These are phyloP conservation scores for Sciaenops ocellatus DNA, from an alignment of 2,797 vertebrate species.

Conservation along the genomic window DNA sequence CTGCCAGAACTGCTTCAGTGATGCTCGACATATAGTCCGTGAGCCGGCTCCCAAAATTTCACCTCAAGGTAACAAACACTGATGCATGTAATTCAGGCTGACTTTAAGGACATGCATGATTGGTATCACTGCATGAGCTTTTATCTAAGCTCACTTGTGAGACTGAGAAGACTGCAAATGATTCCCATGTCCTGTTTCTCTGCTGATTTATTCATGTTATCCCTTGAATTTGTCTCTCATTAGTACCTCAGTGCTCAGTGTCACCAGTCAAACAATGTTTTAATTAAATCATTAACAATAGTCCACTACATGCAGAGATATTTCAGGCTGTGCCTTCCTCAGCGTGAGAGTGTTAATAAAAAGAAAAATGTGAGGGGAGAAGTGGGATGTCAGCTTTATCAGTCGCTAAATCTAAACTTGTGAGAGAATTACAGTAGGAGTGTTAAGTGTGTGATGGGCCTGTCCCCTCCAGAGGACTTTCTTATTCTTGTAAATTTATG, in stretches of 20 bases:
- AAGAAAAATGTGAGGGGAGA: not conserved
- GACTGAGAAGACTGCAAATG: not conserved
- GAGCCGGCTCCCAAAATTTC: no score
- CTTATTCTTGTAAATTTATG: not conserved
- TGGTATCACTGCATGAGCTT: not conserved
- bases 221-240: not conserved
- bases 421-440: not conserved
- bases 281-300: conserved; percentile 8
- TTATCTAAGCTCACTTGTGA: not conserved
- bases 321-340: not conserved
- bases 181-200: not conserved
- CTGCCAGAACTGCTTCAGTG: not conserved
- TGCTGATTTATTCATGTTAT: not conserved
- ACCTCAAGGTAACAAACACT: not conserved
- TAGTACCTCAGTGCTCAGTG: no score
- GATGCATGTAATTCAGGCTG: not conserved
- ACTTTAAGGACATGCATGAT: not conserved
- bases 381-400: not conserved
- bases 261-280: not conserved
- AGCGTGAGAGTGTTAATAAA: not conserved
- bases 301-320: not conserved
- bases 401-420: not conserved
- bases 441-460: not conserved
- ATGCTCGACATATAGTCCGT: not conserved
- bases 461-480: not conserved